Evolutionary conservation across 2,797 vertebrate species (phyloP), one percentile per base, ranked within the genome.

Genomic region (Kryptopterus vitreolus): DNA sequence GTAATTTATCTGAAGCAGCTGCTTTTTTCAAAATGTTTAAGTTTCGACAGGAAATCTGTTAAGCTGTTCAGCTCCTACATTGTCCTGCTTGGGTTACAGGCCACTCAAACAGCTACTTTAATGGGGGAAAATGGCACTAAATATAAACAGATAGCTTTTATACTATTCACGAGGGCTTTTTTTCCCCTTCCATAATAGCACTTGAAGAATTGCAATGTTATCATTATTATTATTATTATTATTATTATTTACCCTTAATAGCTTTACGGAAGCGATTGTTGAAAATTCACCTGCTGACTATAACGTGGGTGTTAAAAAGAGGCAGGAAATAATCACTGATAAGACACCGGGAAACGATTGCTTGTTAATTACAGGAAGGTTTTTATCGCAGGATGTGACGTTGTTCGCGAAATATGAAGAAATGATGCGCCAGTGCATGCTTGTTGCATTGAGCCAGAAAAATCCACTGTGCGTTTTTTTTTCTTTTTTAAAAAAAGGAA

Each of bases 101-200:
- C 90, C 89, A 79, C 87, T 90, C 82, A 85, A 88, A 88, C 88
- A 89, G 88, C 87, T 84, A 89, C 91, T 92, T 91, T 93, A 92
- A 87, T 86, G 88, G 86, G 83, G 88, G 62, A 86, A 86, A 86
- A 88, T 90, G 90, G 92, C 89, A 90, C 92, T 90, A 92, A 91
- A 90, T 91, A 90, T 88, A 66, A 84, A 87, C 87, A 94, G 91
- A 92, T 93, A 92, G 92, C 90, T 88, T 91, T 92, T 93, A 89
- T 94, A 90, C 88, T 90, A 87, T 89, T 89, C 88, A 89, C 7
- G 38, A 43, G 38, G 7, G 38, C 7, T 43, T 6, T 43, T 43
- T 43, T 43, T n/a, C n/a, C n/a, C n/a, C 91, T 91, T 92, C 92
- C 93, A 92, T 94, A 93, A 94, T 93, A 91, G 91, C 91, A 91